These are phyloP conservation scores for Falco columbarius DNA, from an alignment of 2,797 vertebrate species.

Conservation along the genomic window DNA sequence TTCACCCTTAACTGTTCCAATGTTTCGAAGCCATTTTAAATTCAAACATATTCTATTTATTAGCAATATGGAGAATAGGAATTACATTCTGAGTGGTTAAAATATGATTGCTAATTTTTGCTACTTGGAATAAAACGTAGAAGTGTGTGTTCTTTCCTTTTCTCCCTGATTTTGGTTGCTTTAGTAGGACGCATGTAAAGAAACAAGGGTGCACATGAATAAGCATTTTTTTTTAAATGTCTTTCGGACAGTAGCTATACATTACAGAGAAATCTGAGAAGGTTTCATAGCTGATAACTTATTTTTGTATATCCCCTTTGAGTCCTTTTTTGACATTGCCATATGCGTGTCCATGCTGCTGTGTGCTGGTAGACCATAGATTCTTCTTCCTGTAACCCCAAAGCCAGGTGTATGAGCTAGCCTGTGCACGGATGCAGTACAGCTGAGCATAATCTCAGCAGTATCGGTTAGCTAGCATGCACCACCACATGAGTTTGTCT, in stretches of 20 bases:
- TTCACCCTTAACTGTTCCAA: neutral
- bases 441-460: neutral
- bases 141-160: neutral
- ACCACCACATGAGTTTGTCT: neutral
- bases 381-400: neutral
- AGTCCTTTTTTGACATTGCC: neutral
- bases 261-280: neutral
- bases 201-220: neutral
- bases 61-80: neutral
- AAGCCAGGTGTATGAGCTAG: neutral
- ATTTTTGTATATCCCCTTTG: neutral
- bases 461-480: neutral
- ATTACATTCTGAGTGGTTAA: neutral
- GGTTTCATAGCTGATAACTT: neutral
- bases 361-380: fast-evolving
- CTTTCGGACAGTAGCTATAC: neutral
- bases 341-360: neutral
- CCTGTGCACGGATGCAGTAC: neutral
- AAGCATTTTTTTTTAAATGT: neutral
- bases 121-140: neutral
- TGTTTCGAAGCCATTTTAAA: neutral
- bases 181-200: neutral
- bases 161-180: neutral
- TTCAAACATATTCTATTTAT: neutral
- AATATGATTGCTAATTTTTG: neutral